phyloP scores from a whole-genome alignment of 2,797 vertebrate species.

The Buphagus erythrorhynchus region DNA sequence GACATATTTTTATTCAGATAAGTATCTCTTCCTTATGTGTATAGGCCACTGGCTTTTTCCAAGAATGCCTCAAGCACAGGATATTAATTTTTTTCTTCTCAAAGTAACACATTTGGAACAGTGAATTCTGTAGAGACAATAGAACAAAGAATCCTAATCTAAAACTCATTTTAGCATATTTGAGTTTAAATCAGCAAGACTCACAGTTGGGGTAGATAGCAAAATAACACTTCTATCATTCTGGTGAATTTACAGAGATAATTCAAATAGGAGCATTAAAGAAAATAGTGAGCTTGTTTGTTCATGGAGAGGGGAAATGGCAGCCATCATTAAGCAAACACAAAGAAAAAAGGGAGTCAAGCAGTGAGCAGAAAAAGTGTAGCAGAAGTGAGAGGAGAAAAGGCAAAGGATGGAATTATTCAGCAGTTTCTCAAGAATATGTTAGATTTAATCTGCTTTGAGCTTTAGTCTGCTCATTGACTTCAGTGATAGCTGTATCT shows the following conservation, averaged over 20 bases:
- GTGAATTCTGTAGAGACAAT: conserved; percentile 2
- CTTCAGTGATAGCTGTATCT: neutral
- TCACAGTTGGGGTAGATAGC: neutral
- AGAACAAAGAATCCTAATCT: conserved; percentile 28
- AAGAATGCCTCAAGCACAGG: neutral
- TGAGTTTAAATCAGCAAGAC: conserved; percentile 14
- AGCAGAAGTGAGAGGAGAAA: neutral
- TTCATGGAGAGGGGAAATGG: neutral
- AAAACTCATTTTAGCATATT: conserved; percentile 9
- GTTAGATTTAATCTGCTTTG: neutral
- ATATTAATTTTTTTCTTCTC: neutral
- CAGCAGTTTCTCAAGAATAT: neutral
- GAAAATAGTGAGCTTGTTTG: conserved; percentile 4
- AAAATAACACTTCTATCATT: conserved; percentile 8
- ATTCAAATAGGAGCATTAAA: neutral
- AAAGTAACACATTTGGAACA: neutral
- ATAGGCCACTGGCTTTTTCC: neutral
- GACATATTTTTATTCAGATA: neutral
- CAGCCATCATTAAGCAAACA: neutral
- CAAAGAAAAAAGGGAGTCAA: neutral
- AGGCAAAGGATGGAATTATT: neutral
- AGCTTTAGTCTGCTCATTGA: neutral
- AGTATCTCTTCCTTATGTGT: neutral
- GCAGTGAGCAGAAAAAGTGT: neutral
- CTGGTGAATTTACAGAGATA: neutral